These are phyloP conservation scores for Lota lota DNA, from an alignment of 2,113 vertebrate species.

Conservation along the genomic window DNA sequence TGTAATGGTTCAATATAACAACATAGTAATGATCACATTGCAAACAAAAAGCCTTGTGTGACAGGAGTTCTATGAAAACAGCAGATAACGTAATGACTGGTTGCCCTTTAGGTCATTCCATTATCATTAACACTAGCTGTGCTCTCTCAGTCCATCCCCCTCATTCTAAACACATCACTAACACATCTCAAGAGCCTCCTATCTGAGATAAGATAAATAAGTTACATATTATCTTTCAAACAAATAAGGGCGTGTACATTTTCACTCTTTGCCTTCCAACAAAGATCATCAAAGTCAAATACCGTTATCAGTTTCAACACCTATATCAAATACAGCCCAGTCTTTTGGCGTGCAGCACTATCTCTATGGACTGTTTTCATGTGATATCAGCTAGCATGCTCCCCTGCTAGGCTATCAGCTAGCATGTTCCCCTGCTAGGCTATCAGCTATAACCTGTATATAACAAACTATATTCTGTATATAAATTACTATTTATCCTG, in stretches of 20 bases:
- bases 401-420: not conserved
- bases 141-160: too few relatives aligned
- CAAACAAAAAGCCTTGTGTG: too few relatives aligned
- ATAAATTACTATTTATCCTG: too few relatives aligned
- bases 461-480: too few relatives aligned
- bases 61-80: too few relatives aligned
- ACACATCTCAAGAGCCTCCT: slow-evolving; percentile 15
- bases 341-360: not conserved
- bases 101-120: too few relatives aligned
- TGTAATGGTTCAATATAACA: too few relatives aligned
- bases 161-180: slow-evolving; percentile 10
- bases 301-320: slow-evolving; percentile 28
- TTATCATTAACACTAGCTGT: too few relatives aligned
- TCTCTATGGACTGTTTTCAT: not conserved
- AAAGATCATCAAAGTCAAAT: slow-evolving; percentile 33
- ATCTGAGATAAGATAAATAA: slow-evolving; percentile 38
- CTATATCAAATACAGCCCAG: slow-evolving; percentile 13
- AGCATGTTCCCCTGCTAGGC: too few relatives aligned
- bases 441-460: too few relatives aligned
- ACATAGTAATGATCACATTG: too few relatives aligned
- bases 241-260: slow-evolving; percentile 40
- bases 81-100: too few relatives aligned
- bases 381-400: not conserved
- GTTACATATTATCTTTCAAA: slow-evolving; percentile 30
- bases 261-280: slow-evolving; percentile 10